Conservation (phyloP, 2,797 vertebrate species). For the Danio aesculapii region DNA sequence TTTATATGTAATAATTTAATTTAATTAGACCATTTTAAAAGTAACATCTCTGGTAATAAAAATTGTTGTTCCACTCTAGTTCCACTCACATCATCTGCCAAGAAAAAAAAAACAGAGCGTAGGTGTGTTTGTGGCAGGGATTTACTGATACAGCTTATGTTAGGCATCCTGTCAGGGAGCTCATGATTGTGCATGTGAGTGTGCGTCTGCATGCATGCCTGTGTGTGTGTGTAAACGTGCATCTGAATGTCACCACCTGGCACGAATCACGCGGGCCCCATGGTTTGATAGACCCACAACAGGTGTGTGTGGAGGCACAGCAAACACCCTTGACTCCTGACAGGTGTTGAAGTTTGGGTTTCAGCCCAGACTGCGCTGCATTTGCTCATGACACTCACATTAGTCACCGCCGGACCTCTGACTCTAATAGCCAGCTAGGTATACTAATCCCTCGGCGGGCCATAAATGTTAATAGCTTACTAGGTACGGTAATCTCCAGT, state of each 20-base stretch:
- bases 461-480: constrained; percentile 86
- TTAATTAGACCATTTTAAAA: constrained; percentile 8
- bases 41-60: background rate
- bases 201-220: background rate
- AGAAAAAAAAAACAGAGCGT: constrained; percentile 38
- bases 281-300: constrained; percentile 82
- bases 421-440: constrained; percentile 88
- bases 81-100: constrained; percentile 13
- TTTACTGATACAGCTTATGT: constrained; percentile 54
- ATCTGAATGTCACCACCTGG: constrained; percentile 79
- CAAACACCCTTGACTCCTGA: constrained; percentile 73
- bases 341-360: constrained; percentile 90
- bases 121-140: constrained; percentile 48
- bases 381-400: constrained; percentile 58
- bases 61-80: background rate
- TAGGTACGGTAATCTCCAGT: constrained; percentile 92
- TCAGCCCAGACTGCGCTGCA: constrained; percentile 74
- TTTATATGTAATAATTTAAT: background rate
- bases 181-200: constrained; percentile 41
- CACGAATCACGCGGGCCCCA: constrained; percentile 71
- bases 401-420: constrained; percentile 77
- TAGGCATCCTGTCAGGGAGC: constrained; percentile 46
- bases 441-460: constrained; percentile 87
- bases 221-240: constrained; percentile 3
- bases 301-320: constrained; percentile 85